A percentile compares a stretch with the other conserved stretches of the same genome.
Conservation (phyloP, 2,888 invertebrate species). For the Meiosimyza platycephala region DNA sequence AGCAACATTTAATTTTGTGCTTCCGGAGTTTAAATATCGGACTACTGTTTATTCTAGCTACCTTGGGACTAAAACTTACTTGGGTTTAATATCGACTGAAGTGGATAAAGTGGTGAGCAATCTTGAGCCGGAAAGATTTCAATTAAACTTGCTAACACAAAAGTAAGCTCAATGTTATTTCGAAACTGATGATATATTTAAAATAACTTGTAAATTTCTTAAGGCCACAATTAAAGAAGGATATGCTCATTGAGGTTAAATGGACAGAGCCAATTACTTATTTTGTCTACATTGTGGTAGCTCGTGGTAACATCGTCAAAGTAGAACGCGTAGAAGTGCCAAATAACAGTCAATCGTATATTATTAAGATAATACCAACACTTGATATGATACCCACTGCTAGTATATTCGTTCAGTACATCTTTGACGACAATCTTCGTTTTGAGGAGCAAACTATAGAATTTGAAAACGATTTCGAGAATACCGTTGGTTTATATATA, state of each 20-base stretch:
- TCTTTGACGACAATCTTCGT: constrained; percentile 79
- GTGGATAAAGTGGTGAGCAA: too few relatives aligned
- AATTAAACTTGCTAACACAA: too few relatives aligned
- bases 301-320: constrained; percentile 84
- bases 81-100: too few relatives aligned
- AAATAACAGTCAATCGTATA: constrained; percentile 68
- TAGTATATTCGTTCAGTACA: constrained; percentile 82
- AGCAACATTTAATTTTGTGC: too few relatives aligned
- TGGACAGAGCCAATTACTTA: constrained; percentile 80
- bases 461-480: constrained; percentile 81
- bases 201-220: constrained; percentile 42
- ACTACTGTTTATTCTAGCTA: too few relatives aligned
- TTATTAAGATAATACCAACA: constrained; percentile 78
- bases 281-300: constrained; percentile 82
- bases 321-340: constrained; percentile 78
- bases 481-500: constrained; percentile 76
- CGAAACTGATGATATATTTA: too few relatives aligned
- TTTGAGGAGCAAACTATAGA: constrained; percentile 87
- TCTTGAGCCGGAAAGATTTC: too few relatives aligned
- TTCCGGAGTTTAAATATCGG: too few relatives aligned
- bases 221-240: constrained; percentile 73
- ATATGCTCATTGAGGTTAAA: constrained; percentile 79
- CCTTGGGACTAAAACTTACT: too few relatives aligned
- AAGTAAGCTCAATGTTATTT: not conserved
- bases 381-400: constrained; percentile 87